Conservation (phyloP, 2,888 invertebrate species). For the Ormyrus rosae region DNA sequence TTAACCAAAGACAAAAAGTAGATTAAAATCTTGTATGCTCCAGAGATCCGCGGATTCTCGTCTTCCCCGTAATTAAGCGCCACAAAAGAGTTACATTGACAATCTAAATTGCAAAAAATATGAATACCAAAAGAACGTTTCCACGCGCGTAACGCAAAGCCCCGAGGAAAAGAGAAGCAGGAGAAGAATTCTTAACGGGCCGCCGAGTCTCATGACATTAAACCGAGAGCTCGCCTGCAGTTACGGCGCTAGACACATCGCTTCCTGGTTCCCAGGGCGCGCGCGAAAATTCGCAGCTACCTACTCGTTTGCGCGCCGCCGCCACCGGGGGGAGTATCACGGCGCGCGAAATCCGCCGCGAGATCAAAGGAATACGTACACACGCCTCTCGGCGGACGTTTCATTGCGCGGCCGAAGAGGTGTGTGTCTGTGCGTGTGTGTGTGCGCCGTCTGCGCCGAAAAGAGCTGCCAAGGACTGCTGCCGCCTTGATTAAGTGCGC, state of each 20-base stretch:
- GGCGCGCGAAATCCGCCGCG: neutral
- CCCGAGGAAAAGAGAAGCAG: neutral
- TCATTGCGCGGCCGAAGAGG: neutral
- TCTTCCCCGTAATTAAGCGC: no score
- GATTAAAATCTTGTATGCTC: no score
- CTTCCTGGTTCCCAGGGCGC: slow-evolving; percentile 29
- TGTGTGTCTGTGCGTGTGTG: no score
- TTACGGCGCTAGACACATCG: neutral
- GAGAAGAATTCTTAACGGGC: no score
- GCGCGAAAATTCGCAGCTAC: slow-evolving; percentile 13
- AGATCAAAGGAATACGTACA: slow-evolving; percentile 21
- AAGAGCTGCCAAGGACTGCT: neutral
- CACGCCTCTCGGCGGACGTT: neutral
- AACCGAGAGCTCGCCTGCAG: neutral
- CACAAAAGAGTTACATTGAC: no score
- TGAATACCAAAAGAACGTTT: no score
- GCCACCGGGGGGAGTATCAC: neutral
- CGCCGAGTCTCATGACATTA: no score
- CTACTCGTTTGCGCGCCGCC: neutral
- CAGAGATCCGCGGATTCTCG: no score
- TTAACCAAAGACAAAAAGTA: no score
- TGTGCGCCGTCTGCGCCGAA: neutral
- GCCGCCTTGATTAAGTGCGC: slow-evolving; percentile 22
- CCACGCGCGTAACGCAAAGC: neutral
- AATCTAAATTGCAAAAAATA: no score